Percentiles rank a stretch among this genome's conserved stretches.
Evolutionary conservation across 2,888 invertebrate species (phyloP).

Genomic region (Lycaena phlaeas): DNA sequence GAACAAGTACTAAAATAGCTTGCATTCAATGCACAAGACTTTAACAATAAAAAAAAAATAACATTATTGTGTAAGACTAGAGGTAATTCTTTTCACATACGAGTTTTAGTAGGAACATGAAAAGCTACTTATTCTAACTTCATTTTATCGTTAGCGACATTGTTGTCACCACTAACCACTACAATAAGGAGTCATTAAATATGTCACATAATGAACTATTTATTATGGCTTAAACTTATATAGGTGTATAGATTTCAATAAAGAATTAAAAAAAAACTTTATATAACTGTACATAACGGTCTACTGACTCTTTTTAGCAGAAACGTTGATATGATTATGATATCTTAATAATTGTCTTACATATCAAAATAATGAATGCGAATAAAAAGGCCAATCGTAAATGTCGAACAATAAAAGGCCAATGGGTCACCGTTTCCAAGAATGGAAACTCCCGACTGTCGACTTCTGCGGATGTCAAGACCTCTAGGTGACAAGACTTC

Average conservation of each 20-base stretch:
- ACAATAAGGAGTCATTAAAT: constrained; percentile 38
- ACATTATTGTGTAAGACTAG: background rate
- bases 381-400: background rate
- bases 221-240: too few species aligned
- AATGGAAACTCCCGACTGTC: constrained; percentile 4
- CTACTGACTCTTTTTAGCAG: too few species aligned
- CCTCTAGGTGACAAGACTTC: background rate
- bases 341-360: too few species aligned
- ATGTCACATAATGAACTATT: background rate
- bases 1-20: too few species aligned
- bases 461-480: background rate
- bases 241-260: too few species aligned
- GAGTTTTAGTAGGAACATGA: constrained; percentile 42
- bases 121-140: constrained; percentile 67
- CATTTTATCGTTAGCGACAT: constrained; percentile 58
- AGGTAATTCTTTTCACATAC: constrained; percentile 30
- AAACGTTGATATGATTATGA: too few species aligned
- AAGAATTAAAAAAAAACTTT: too few species aligned
- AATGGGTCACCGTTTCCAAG: background rate
- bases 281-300: too few species aligned
- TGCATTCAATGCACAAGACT: background rate
- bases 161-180: constrained; percentile 52
- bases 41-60: background rate
- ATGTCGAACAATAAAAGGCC: background rate
- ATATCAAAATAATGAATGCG: too few species aligned